Conservation (phyloP, 1,140 invertebrate species). For the Drosophila sproati region DNA sequence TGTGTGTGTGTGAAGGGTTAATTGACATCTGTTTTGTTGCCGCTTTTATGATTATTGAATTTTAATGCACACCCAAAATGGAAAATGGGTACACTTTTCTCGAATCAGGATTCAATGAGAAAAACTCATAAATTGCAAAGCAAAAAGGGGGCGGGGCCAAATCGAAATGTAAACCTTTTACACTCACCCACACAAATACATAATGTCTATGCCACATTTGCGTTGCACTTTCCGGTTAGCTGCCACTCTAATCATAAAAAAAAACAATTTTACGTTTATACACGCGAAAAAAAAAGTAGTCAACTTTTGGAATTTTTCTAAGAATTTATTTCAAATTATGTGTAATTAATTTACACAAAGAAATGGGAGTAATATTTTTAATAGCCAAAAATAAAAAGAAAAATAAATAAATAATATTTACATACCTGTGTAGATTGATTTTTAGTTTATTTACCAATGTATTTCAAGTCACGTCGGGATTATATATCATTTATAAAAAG, state of each 20-base stretch:
- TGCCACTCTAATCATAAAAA: slow-evolving; percentile 61
- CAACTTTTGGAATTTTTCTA: background rate
- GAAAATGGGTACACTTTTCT: slow-evolving; percentile 50
- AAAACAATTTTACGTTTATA: background rate
- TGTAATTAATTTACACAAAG: too few species aligned
- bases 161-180: slow-evolving; percentile 37
- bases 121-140: slow-evolving; percentile 53
- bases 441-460: too few species aligned
- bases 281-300: background rate
- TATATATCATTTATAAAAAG: too few species aligned
- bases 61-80: slow-evolving; percentile 77
- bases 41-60: slow-evolving; percentile 81
- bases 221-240: slow-evolving; percentile 54
- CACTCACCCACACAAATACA: slow-evolving; percentile 29
- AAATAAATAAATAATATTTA: too few species aligned
- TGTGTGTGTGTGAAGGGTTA: slow-evolving; percentile 51
- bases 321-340: too few species aligned
- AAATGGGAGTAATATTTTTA: too few species aligned
- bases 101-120: slow-evolving; percentile 73
- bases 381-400: too few species aligned
- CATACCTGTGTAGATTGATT: too few species aligned
- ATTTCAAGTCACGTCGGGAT: too few species aligned
- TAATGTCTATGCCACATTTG: slow-evolving; percentile 70
- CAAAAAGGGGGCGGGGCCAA: slow-evolving; percentile 21
- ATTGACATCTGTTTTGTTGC: slow-evolving; percentile 53